Conservation (phyloP, 1,140 invertebrate species). For the Pseudobourletiella spinata region DNA sequence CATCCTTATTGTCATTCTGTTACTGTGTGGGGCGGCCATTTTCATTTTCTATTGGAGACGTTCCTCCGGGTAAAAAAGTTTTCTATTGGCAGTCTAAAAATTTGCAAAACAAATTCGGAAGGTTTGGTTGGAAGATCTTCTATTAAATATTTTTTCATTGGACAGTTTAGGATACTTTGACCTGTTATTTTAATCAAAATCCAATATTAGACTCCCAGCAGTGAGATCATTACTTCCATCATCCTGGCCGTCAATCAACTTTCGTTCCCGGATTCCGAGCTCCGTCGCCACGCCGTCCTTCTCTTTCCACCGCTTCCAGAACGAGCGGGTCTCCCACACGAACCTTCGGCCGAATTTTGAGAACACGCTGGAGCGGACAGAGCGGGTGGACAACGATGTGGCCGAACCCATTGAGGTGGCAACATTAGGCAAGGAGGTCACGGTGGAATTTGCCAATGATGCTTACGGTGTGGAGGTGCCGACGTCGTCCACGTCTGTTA, state of each 20-base stretch:
- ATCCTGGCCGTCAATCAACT: background rate
- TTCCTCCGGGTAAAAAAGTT: too few relatives aligned
- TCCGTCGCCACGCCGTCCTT: conserved; percentile 14
- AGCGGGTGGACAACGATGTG: conserved; percentile 25
- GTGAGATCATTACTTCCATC: background rate
- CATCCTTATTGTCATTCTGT: conserved; percentile 18
- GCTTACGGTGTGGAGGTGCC: conserved; percentile 6
- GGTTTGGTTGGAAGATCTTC: background rate
- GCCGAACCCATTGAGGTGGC: conserved; percentile 8
- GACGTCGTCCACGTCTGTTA: background rate
- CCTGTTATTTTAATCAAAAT: background rate
- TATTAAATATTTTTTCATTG: background rate
- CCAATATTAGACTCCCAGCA: background rate
- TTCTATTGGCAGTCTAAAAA: too few relatives aligned
- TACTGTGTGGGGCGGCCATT: conserved; percentile 11
- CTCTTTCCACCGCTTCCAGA: conserved; percentile 30
- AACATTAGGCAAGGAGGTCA: conserved; percentile 6
- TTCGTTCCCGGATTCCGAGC: background rate
- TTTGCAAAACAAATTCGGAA: too few relatives aligned
- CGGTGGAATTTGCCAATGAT: conserved; percentile 23
- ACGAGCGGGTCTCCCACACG: conserved; percentile 29
- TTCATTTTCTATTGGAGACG: conserved; percentile 27
- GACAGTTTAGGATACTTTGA: background rate
- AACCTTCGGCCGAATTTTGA: conserved; percentile 22
- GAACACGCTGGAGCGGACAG: conserved; percentile 13